Conservation (phyloP, 2,797 vertebrate genomes). For the Enteromius treurensis region DNA sequence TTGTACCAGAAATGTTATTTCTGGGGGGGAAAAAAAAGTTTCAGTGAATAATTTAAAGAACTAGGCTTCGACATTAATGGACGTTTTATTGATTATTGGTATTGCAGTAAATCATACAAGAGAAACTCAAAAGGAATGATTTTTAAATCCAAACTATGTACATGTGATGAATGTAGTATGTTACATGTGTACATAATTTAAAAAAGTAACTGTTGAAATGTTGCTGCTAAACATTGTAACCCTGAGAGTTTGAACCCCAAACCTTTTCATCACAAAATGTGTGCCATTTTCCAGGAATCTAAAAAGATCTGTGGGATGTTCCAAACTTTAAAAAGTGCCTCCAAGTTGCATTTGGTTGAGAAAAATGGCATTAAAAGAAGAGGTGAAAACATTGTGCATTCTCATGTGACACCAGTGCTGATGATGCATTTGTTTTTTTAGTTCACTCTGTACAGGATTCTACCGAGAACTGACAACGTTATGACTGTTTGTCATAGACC, state of each 20-base stretch:
- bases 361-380: background rate
- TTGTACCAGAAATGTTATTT: background rate
- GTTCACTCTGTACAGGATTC: background rate
- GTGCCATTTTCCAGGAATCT: background rate
- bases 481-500: background rate
- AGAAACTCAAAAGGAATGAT: background rate
- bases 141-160: background rate
- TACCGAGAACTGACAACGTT: background rate
- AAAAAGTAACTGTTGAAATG: background rate
- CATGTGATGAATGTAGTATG: background rate
- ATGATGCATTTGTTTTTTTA: background rate
- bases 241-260: constrained; percentile 6
- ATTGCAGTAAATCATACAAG: background rate
- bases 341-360: constrained; percentile 1
- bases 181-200: background rate
- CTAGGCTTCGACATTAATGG: background rate
- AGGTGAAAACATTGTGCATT: background rate
- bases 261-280: background rate
- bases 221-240: background rate
- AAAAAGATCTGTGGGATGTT: background rate
- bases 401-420: background rate
- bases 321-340: background rate
- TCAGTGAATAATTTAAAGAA: background rate
- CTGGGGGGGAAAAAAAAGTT: background rate
- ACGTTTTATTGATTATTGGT: background rate